Conservation (phyloP, 2,797 vertebrate species). For the Epinephelus malabaricus region DNA sequence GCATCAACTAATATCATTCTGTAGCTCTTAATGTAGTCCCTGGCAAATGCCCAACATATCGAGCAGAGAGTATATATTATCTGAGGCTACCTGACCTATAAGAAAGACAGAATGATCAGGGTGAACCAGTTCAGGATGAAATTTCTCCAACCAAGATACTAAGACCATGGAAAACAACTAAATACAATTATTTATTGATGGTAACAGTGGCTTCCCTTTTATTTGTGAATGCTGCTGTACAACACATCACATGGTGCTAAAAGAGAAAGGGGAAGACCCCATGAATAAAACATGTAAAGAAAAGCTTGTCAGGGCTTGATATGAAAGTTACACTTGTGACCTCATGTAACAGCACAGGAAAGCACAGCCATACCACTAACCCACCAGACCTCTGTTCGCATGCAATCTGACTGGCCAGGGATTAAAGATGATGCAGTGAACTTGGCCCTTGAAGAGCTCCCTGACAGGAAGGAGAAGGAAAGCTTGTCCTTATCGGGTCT, state of each 20-base stretch:
- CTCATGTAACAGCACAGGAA: conserved; percentile 35
- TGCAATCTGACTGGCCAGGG: conserved; percentile 57
- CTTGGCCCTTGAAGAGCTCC: conserved; percentile 55
- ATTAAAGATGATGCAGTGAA: conserved; percentile 63
- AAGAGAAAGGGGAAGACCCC: conserved; percentile 22
- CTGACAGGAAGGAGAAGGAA: conserved; percentile 65
- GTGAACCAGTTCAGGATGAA: background rate
- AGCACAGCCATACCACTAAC: conserved; percentile 45
- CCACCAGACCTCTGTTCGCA: conserved; percentile 33
- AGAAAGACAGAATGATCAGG: background rate
- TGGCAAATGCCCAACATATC: background rate
- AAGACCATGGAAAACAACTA: background rate
- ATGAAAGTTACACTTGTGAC: conserved; percentile 66
- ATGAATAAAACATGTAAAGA: conserved; percentile 44
- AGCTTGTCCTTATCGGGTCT: conserved; percentile 73
- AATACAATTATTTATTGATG: background rate
- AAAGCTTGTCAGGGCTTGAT: conserved; percentile 51
- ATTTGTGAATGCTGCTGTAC: conserved; percentile 23
- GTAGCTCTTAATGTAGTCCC: background rate
- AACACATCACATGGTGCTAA: conserved; percentile 39
- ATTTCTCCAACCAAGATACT: background rate
- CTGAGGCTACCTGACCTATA: background rate
- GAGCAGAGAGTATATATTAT: background rate
- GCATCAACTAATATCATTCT: background rate
- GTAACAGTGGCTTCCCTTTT: conserved; percentile 6